Base-by-base conservation (phyloP, 2,888 invertebrate genomes). In the Metalampra italica region DNA sequence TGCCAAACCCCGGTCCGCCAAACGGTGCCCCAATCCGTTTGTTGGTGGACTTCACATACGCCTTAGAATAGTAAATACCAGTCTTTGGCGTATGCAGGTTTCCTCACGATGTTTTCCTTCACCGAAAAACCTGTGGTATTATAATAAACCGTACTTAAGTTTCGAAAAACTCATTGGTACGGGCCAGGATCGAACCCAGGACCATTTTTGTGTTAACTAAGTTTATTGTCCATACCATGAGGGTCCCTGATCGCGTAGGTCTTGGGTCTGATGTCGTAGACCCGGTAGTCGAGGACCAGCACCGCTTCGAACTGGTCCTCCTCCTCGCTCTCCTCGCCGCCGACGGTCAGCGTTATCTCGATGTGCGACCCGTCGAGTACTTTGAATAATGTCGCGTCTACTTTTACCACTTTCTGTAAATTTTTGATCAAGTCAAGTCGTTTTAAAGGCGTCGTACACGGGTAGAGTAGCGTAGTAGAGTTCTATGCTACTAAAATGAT, bases 261-360 rank as follows among this genome's bases (percentile, higher is more conserved):
- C 48, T 82, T 88, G 0, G 87, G 86, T 8, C 81, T 65, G 14
- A 82, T 74, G 29, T 83, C 86, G 49, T 80, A 78, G 0, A 85
- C 63, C 39, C 82, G 63, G 57, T 88, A 87, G 49, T 81, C 78
- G 29, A 88, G 45, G 51, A 73, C 64, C 0, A 88, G 69, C 0
- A 72, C 71, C 0, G 82, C 56, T 9, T 56, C 57, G 1, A 76
- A 55, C 1, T 62, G 65, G 12, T 77, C 78, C 0, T 59, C 62
- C 0, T 78, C 74, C 1, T 69, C 71, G 0, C 29, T 22, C n/a
- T 4, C 22, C 0, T 82, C 72, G 9, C 13, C 60, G 36, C 67
- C 68, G 0, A 62, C 74, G 7, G 55, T 52, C 52, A 87, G 80
- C 0, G 75, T 55, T 30, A 85, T 61, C 56, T 84, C 75, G 8